These are phyloP conservation scores for Tethea ocularis DNA, from an alignment of 2,888 invertebrate genomes.

Conservation along the genomic window DNA sequence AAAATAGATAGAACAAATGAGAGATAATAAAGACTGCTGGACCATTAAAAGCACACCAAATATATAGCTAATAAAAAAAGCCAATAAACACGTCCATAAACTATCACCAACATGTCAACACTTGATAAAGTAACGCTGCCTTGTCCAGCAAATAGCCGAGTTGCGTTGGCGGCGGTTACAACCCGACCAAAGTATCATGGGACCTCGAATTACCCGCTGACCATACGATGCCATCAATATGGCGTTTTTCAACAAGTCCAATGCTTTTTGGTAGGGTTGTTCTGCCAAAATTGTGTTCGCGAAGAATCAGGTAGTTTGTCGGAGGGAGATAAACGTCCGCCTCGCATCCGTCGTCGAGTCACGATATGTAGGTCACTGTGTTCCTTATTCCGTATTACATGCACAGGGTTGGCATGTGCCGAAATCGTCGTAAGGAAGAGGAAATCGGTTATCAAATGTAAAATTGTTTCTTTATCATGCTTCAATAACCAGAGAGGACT, in stretches of 20 bases:
- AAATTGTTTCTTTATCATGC: neutral
- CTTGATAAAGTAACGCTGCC: slow-evolving; percentile 4
- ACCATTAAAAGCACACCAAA: slow-evolving; percentile 4
- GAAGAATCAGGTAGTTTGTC: slow-evolving; percentile 13
- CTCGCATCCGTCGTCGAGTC: slow-evolving; percentile 7
- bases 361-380: slow-evolving; percentile 12
- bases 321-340: slow-evolving; percentile 13
- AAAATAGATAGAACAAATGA: neutral
- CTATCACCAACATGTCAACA: slow-evolving; percentile 6
- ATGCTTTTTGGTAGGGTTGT: neutral
- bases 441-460: neutral
- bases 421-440: neutral
- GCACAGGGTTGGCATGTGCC: slow-evolving; percentile 6
- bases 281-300: slow-evolving; percentile 9
- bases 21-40: neutral
- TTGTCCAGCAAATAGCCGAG: slow-evolving; percentile 8
- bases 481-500: too few species aligned
- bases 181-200: neutral
- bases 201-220: neutral
- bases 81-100: slow-evolving; percentile 5
- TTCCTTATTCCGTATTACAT: slow-evolving; percentile 15
- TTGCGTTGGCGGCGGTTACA: slow-evolving; percentile 1
- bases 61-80: slow-evolving; percentile 2
- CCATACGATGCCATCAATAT: neutral
- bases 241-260: neutral